Conservation (phyloP, 2,113 vertebrate species). For the Psilopsiagon aymara region DNA sequence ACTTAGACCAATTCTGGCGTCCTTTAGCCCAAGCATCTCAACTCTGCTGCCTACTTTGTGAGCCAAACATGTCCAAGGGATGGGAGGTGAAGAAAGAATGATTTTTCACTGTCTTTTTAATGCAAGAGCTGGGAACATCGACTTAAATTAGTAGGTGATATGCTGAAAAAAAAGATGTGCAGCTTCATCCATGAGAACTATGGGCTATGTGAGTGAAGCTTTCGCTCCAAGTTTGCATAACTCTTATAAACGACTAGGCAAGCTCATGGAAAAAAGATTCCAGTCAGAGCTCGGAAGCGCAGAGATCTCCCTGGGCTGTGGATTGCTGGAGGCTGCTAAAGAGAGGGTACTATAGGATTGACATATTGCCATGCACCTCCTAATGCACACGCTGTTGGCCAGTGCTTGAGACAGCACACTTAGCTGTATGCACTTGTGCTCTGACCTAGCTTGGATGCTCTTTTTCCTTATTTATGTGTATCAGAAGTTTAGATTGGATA, state of each 20-base stretch:
- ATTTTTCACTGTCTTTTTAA: conserved; percentile 67
- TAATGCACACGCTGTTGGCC: not conserved
- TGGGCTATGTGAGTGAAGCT: not conserved
- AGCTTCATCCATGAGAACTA: not conserved
- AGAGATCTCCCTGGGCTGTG: not conserved
- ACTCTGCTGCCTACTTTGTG: conserved; percentile 16
- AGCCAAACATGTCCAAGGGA: conserved; percentile 42
- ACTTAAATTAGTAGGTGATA: conserved; percentile 51
- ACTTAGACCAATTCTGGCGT: not conserved
- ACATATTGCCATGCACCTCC: not conserved
- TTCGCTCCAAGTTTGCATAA: conserved; percentile 8
- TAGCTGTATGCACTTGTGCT: not conserved
- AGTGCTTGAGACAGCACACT: not conserved
- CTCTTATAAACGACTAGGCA: conserved; percentile 2
- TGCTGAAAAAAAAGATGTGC: conserved; percentile 41
- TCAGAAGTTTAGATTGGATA: too few relatives aligned
- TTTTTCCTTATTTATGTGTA: not conserved
- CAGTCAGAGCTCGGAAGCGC: not conserved
- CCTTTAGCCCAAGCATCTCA: not conserved
- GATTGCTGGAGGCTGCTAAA: conserved; percentile 2
- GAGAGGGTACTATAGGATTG: not conserved
- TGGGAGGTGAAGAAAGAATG: conserved; percentile 34
- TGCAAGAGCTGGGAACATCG: not conserved
- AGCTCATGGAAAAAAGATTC: conserved; percentile 1
- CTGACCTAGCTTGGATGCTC: not conserved